Conservation (phyloP, 2,888 invertebrate species). For the Calameuta pallipes region DNA sequence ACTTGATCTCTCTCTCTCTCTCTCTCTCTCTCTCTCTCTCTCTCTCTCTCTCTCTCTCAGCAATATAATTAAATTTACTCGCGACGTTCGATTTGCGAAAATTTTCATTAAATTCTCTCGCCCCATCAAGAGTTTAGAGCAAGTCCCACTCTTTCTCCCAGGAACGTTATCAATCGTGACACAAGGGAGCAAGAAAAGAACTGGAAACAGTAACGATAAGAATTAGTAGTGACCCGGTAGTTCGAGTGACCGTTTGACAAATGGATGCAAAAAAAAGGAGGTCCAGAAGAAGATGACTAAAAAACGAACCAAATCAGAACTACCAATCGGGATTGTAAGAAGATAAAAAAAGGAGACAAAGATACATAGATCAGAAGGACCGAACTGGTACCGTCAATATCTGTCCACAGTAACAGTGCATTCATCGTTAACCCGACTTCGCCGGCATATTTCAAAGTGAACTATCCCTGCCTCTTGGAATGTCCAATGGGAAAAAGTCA, state of each 20-base stretch:
- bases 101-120: not conserved
- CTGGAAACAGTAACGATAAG: not conserved
- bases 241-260: not conserved
- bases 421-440: not conserved
- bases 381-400: not conserved
- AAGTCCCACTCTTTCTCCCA: not conserved
- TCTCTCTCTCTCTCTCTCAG: not conserved
- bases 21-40: not conserved
- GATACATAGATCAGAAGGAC: not conserved
- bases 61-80: not conserved
- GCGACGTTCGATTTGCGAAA: not conserved
- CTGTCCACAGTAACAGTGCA: not conserved
- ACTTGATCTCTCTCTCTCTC: too few species aligned
- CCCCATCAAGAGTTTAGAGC: not conserved
- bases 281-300: not conserved
- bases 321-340: not conserved
- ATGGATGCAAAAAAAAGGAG: not conserved
- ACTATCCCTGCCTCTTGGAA: not conserved
- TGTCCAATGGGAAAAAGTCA: not conserved
- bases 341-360: not conserved
- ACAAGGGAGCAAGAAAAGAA: not conserved
- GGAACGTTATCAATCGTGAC: not conserved
- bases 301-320: not conserved
- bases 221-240: not conserved
- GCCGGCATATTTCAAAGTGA: not conserved